Conservation (phyloP, 2,888 invertebrate genomes). For the Listrodromus nycthemerus region DNA sequence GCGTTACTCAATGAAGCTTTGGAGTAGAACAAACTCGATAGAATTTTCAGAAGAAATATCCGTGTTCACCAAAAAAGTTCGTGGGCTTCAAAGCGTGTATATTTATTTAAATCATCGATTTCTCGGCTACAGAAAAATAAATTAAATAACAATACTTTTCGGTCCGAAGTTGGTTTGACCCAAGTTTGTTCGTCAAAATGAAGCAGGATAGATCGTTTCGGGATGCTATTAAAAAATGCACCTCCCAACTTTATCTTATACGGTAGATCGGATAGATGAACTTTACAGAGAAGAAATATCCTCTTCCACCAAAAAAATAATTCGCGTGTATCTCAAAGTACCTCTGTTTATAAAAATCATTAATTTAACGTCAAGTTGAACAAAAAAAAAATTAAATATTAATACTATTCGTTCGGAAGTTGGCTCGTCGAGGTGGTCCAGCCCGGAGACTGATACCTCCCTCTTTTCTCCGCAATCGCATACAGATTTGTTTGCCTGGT, state of each 20-base stretch:
- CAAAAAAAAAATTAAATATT: background rate
- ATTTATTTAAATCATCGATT: background rate
- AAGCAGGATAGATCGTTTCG: too few relatives aligned
- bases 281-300: too few relatives aligned
- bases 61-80: background rate
- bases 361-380: too few relatives aligned
- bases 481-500: slow-evolving; percentile 70
- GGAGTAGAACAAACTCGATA: background rate
- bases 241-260: too few relatives aligned
- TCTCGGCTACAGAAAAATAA: slow-evolving; percentile 1
- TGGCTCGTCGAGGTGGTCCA: slow-evolving; percentile 54
- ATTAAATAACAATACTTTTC: slow-evolving; percentile 1
- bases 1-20: too few relatives aligned
- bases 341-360: too few relatives aligned
- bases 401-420: background rate
- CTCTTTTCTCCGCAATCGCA: slow-evolving; percentile 55
- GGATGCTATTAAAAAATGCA: too few relatives aligned
- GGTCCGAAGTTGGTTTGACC: too few relatives aligned
- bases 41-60: background rate
- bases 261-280: too few relatives aligned
- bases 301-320: too few relatives aligned
- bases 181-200: too few relatives aligned
- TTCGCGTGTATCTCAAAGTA: too few relatives aligned
- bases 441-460: slow-evolving; percentile 15
- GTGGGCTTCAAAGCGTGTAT: background rate